A percentile compares a stretch with the other conserved stretches of the same genome.
Evolutionary conservation across 1,140 invertebrate species (phyloP).

Genomic region (Drosophila lacteicornis): DNA sequence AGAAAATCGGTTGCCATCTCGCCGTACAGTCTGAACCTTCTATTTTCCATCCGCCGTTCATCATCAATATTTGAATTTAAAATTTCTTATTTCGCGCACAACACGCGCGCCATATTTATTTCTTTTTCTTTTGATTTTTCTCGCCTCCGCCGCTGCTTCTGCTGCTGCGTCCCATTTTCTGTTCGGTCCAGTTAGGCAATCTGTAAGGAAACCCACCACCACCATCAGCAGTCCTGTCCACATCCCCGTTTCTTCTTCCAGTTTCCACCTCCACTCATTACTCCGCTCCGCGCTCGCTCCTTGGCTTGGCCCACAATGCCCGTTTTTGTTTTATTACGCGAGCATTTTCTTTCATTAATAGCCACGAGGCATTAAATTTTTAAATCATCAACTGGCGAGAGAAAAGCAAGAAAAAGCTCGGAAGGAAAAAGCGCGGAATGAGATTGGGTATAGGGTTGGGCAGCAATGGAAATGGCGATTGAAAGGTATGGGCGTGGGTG

Average conservation of each 20-base stretch:
- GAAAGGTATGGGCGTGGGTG: slow-evolving; percentile 14
- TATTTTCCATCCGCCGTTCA: slow-evolving; percentile 42
- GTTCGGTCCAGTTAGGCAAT: slow-evolving; percentile 29
- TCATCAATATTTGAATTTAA: slow-evolving; percentile 82
- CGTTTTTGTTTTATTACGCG: slow-evolving; percentile 79
- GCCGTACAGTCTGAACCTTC: slow-evolving; percentile 19
- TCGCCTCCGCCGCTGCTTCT: slow-evolving; percentile 36
- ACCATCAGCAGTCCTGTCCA: slow-evolving; percentile 2
- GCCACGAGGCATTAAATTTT: slow-evolving; percentile 81
- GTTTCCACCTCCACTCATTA: slow-evolving; percentile 4
- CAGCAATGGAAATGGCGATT: slow-evolving; percentile 13
- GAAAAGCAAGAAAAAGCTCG: slow-evolving; percentile 10
- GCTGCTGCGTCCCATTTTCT: slow-evolving; percentile 45
- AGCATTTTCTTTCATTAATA: slow-evolving; percentile 82
- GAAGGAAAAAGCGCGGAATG: slow-evolving; percentile 11
- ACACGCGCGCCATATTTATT: slow-evolving; percentile 78
- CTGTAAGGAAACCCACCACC: slow-evolving; percentile 32
- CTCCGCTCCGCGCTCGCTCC: not conserved
- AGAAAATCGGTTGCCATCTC: slow-evolving; percentile 46
- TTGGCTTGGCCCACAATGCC: slow-evolving; percentile 33
- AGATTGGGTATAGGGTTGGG: slow-evolving; percentile 2
- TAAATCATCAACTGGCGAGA: slow-evolving; percentile 66
- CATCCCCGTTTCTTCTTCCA: slow-evolving; percentile 24
- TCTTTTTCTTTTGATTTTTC: slow-evolving; percentile 73
- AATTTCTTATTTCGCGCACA: slow-evolving; percentile 72